A percentile compares a stretch with the other conserved stretches of the same genome.
Conservation (phyloP, 2,797 vertebrate genomes). For the Enteromius anoplus region DNA sequence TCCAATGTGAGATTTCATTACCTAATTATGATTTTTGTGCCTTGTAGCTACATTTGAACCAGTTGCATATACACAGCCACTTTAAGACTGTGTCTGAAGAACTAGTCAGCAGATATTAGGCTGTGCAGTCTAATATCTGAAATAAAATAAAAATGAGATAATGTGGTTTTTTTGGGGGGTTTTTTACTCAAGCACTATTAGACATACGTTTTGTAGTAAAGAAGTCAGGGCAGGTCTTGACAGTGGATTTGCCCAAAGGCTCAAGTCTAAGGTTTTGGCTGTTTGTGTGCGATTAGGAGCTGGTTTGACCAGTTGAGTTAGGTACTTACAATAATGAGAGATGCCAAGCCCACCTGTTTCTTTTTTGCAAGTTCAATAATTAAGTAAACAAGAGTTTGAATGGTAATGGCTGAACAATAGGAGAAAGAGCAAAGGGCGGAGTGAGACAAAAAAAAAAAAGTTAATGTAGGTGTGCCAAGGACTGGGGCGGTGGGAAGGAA, state of each 20-base stretch:
- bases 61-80: background rate
- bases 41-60: conserved; percentile 10
- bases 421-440: background rate
- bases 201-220: too few relatives aligned
- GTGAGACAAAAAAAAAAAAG: background rate
- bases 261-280: background rate
- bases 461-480: background rate
- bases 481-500: background rate
- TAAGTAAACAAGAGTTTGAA: background rate
- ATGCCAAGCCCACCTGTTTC: background rate
- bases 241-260: background rate
- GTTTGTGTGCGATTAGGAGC: background rate
- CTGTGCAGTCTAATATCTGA: background rate
- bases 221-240: background rate
- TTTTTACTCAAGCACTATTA: too few relatives aligned
- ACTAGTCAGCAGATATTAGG: background rate
- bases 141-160: too few relatives aligned
- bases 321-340: background rate
- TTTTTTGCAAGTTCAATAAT: conserved; percentile 2
- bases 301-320: conserved; percentile 23
- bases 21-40: background rate
- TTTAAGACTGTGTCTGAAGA: background rate
- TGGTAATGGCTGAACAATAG: background rate
- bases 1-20: background rate
- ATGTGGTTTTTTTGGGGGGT: too few relatives aligned